Base-by-base conservation (phyloP, 2,113 vertebrate species). In the Helogale parvula region DNA sequence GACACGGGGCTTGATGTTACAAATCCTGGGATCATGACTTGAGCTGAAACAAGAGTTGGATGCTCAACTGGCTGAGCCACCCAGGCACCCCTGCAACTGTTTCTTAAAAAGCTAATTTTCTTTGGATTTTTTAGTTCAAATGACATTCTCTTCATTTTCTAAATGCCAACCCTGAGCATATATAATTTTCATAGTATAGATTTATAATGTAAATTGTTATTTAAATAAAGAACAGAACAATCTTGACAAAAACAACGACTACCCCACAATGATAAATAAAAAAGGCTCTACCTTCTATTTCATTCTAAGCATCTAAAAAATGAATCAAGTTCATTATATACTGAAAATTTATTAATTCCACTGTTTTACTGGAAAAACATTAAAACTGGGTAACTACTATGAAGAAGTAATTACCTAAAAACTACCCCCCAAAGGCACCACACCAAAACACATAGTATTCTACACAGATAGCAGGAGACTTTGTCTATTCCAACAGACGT, bases 41-140 rank as follows among this genome's bases (percentile, higher is more conserved):
- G 57, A 60, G 21, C 57, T 60, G 57, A 60, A 60, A 60, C 57
- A 60, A 60, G 57, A 60, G 57, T 60, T 8, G 8, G 21, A 60
- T 2, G 2, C 57, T 60, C 57, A 60, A 23, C 57, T 8, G 7
- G 57, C 21, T 60, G 57, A 23, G 57, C 19, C 57, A 60, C 57
- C 21, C 57, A 60, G 21, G 57, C 3, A 2, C 7, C 57, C 57
- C 29, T 68, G 6, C 38, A 95, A 54, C 41, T 74, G 45, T 74
- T 96, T 82, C 83, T 69, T 80, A 88, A 93, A 57, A 69, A 88
- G 38, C 12, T 35, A 19, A 88, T 83, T 96, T 92, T 88, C 47
- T 83, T 83, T 66, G 47, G 21, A 57, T 54, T 92, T 82, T 31
- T 65, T 21, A 72, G 41, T 87, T 81, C 90, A 88, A 25, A 81